These are phyloP conservation scores for Onychostruthus taczanowskii DNA, from an alignment of 2,113 vertebrate species.

Conservation along the genomic window DNA sequence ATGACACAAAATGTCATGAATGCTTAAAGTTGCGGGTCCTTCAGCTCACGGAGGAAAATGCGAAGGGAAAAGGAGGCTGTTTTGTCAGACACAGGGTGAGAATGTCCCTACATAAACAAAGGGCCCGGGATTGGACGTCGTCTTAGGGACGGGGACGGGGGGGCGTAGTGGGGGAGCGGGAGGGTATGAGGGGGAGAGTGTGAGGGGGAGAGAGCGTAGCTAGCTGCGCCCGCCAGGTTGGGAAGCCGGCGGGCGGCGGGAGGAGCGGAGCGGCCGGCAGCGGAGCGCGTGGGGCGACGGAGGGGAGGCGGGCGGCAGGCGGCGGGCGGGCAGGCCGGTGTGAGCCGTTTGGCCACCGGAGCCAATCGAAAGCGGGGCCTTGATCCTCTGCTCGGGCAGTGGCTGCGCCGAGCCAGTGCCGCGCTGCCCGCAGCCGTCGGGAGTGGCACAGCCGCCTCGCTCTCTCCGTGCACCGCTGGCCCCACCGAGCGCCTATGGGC, in stretches of 20 bases:
- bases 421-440: slow-evolving; percentile 36
- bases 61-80: neutral
- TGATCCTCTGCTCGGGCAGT: slow-evolving; percentile 76
- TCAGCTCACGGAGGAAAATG: slow-evolving; percentile 12
- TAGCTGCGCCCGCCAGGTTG: neutral
- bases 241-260: slow-evolving; percentile 13
- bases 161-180: neutral
- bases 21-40: slow-evolving; percentile 6
- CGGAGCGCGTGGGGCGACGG: neutral
- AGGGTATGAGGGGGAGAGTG: neutral
- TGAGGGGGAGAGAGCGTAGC: neutral
- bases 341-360: slow-evolving; percentile 75
- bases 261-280: neutral
- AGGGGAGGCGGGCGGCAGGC: neutral
- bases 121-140: neutral
- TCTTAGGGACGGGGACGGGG: neutral
- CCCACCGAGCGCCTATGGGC: slow-evolving; percentile 71
- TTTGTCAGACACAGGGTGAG: neutral
- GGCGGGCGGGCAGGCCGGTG: slow-evolving; percentile 67
- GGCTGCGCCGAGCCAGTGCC: slow-evolving; percentile 73
- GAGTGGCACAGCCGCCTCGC: slow-evolving; percentile 7
- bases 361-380: slow-evolving; percentile 79
- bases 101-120: slow-evolving; percentile 23
- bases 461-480: neutral
- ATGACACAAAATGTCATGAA: neutral